Evolutionary conservation across 2,888 invertebrate species (phyloP).

Genomic region (Eupithecia subfuscata): DNA sequence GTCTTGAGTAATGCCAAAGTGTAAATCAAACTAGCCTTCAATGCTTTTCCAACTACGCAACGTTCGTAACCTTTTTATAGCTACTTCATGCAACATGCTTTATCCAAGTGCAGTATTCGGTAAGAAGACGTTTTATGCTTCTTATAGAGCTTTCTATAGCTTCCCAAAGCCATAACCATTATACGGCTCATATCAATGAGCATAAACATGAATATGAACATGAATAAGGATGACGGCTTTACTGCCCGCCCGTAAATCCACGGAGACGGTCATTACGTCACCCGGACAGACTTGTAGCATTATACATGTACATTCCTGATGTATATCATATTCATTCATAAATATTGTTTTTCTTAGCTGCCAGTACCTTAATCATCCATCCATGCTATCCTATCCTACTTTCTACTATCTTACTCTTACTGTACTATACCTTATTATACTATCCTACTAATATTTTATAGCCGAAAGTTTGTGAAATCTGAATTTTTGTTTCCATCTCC

Average conservation of each 20-base stretch:
- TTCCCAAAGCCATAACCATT: slow-evolving; percentile 53
- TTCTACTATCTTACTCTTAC: no score
- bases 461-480: no score
- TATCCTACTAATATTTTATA: no score
- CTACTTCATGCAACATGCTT: slow-evolving; percentile 31
- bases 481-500: no score
- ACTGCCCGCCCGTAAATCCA: slow-evolving; percentile 63
- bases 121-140: slow-evolving; percentile 50
- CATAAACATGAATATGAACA: slow-evolving; percentile 70
- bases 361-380: not conserved
- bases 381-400: no score
- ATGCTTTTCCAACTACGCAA: not conserved
- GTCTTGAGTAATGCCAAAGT: no score
- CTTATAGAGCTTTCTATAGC: slow-evolving; percentile 18
- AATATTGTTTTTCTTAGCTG: slow-evolving; percentile 2
- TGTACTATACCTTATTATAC: no score
- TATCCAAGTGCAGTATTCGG: slow-evolving; percentile 48
- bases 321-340: slow-evolving; percentile 5
- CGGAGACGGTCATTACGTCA: slow-evolving; percentile 59
- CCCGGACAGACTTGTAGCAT: slow-evolving; percentile 21
- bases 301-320: slow-evolving; percentile 20
- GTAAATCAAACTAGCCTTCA: not conserved
- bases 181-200: slow-evolving; percentile 70
- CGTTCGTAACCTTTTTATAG: slow-evolving; percentile 5
- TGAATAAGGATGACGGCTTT: slow-evolving; percentile 73